phyloP scores from a whole-genome alignment of 2,888 invertebrate species.

The Papilio demoleus region DNA sequence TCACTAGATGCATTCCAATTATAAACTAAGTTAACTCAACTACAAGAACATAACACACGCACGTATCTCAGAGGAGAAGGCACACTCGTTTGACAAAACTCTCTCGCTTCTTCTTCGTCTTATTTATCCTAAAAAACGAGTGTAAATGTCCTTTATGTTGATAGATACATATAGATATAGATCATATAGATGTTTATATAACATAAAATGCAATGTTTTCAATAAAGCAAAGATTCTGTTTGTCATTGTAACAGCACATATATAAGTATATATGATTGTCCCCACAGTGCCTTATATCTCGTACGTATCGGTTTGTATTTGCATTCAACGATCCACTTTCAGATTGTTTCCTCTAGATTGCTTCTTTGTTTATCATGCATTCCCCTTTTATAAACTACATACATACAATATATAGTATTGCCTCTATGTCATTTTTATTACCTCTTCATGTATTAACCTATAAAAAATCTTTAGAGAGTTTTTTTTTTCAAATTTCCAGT shows the following conservation, averaged over 20 bases:
- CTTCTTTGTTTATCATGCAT: conserved; percentile 20
- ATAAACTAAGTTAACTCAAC: too few relatives aligned
- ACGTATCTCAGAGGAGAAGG: too few relatives aligned
- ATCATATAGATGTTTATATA: too few relatives aligned
- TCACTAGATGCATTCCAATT: too few relatives aligned
- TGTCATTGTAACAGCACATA: not conserved
- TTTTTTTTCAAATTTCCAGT: not conserved
- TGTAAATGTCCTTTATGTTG: too few relatives aligned
- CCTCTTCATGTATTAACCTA: not conserved
- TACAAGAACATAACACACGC: too few relatives aligned
- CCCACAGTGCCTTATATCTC: conserved; percentile 25
- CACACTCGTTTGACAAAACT: too few relatives aligned
- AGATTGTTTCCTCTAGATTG: conserved; percentile 22
- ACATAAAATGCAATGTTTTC: not conserved
- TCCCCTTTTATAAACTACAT: conserved; percentile 6
- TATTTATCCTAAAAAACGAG: too few relatives aligned
- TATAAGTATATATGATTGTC: conserved; percentile 28
- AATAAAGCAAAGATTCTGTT: not conserved
- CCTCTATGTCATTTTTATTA: not conserved
- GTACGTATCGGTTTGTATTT: conserved; percentile 34
- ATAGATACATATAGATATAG: too few relatives aligned
- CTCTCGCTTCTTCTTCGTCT: too few relatives aligned
- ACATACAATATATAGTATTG: not conserved
- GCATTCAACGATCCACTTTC: conserved; percentile 27
- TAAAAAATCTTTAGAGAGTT: not conserved